Percentiles rank a stretch among this genome's conserved stretches.
phyloP scores from a whole-genome alignment of 37 sponge, comb jelly and placozoan species.

The Beroe forskalii region DNA sequence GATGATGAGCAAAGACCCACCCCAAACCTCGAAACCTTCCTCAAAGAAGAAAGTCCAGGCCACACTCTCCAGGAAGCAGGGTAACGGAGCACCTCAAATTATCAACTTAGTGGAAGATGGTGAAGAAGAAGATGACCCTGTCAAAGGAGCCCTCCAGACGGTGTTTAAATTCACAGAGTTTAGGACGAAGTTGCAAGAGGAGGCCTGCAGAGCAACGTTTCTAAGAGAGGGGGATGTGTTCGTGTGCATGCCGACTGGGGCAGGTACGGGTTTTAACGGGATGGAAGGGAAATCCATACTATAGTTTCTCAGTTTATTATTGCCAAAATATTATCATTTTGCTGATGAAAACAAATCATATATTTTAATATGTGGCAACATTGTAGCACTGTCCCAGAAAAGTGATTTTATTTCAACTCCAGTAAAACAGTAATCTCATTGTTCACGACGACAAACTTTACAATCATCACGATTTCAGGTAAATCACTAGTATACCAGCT shows the following conservation, averaged over 20 bases:
- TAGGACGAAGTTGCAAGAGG: neutral
- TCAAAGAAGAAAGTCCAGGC: neutral
- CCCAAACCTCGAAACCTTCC: neutral
- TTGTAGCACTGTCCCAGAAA: too few relatives aligned
- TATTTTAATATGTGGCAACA: too few relatives aligned
- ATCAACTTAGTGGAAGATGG: neutral
- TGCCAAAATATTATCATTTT: too few relatives aligned
- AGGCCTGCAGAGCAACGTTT: slow-evolving; percentile 8
- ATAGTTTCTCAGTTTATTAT: too few relatives aligned
- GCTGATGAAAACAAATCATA: too few relatives aligned
- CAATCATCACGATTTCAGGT: too few relatives aligned
- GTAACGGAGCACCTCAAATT: neutral
- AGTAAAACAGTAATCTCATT: too few relatives aligned
- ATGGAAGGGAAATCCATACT: too few relatives aligned
- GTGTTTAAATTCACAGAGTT: slow-evolving; percentile 10
- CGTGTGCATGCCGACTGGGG: slow-evolving; percentile 98
- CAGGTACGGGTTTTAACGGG: too few relatives aligned
- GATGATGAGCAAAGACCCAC: too few relatives aligned
- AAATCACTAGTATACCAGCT: slow-evolving; percentile 98
- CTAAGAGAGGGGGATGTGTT: slow-evolving; percentile 74
- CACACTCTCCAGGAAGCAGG: neutral
- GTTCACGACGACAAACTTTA: too few relatives aligned
- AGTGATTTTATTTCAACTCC: too few relatives aligned
- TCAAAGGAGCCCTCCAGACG: neutral
- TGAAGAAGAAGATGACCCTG: neutral